Percentiles rank a stretch among this genome's conserved stretches.
Evolutionary conservation across 2,888 invertebrate genomes (phyloP).

Genomic region (Leucania comma): DNA sequence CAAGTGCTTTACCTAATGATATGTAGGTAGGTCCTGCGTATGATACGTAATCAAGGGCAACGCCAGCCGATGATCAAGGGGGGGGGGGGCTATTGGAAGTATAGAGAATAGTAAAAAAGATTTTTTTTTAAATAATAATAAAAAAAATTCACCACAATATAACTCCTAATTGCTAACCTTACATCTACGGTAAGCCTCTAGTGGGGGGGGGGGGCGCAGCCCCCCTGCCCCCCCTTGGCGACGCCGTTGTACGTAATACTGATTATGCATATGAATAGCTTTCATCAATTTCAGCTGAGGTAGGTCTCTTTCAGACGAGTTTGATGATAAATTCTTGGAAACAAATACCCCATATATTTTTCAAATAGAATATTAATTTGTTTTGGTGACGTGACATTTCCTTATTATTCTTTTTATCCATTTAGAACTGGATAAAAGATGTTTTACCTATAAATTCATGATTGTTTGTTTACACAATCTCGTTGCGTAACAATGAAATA

Average conservation of each 20-base stretch:
- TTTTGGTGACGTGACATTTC: not conserved
- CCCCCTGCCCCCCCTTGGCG: too few relatives aligned
- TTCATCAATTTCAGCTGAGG: not conserved
- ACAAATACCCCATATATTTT: not conserved
- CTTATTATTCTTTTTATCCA: not conserved
- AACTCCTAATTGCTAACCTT: too few relatives aligned
- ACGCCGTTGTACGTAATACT: too few relatives aligned
- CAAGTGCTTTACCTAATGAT: too few relatives aligned
- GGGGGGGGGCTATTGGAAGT: too few relatives aligned
- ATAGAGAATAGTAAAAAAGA: too few relatives aligned
- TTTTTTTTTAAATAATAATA: too few relatives aligned
- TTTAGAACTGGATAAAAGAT: slow-evolving; percentile 1
- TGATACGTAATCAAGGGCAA: too few relatives aligned
- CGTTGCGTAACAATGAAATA: not conserved
- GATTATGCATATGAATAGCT: not conserved
- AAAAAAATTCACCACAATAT: too few relatives aligned
- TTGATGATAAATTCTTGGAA: slow-evolving; percentile 4
- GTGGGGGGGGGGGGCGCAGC: too few relatives aligned
- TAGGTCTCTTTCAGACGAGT: not conserved
- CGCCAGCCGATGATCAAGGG: too few relatives aligned
- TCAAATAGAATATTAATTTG: slow-evolving; percentile 3
- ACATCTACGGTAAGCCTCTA: too few relatives aligned
- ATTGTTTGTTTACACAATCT: not conserved
- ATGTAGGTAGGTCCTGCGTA: not conserved
- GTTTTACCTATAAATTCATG: not conserved